Percentiles rank a stretch among this genome's conserved stretches.
phyloP scores from a whole-genome alignment of 2,888 invertebrate genomes.

The Tenthredo livida region DNA sequence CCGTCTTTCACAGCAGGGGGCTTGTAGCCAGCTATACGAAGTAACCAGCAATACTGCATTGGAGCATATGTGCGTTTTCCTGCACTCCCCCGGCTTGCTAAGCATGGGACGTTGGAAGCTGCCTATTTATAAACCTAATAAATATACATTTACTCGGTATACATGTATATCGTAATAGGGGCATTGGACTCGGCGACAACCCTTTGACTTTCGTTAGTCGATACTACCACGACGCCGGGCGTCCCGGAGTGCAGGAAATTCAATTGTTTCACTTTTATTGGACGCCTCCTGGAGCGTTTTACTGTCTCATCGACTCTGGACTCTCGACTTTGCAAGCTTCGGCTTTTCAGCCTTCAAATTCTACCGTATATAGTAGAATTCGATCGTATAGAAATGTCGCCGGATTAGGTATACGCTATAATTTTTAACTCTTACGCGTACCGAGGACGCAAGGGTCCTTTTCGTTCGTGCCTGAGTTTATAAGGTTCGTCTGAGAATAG shows the following conservation, averaged over 20 bases:
- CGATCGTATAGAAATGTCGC: not conserved
- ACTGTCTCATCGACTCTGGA: conserved; percentile 15
- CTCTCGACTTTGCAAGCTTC: not conserved
- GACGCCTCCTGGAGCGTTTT: conserved; percentile 6
- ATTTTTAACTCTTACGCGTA: not conserved
- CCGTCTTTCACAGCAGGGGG: conserved; percentile 45
- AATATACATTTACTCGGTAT: conserved; percentile 60
- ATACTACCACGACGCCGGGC: conserved; percentile 7
- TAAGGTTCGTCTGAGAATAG: not conserved
- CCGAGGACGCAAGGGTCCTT: not conserved
- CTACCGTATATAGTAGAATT: not conserved
- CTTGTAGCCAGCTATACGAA: not conserved
- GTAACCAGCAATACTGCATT: conserved; percentile 5
- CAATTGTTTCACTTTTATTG: conserved; percentile 42
- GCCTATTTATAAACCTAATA: conserved; percentile 73
- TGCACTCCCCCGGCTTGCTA: conserved; percentile 67
- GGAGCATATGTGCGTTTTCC: conserved; percentile 50
- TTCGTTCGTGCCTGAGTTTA: not conserved
- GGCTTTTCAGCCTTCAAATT: not conserved
- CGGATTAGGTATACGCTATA: not conserved
- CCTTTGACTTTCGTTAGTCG: conserved; percentile 49
- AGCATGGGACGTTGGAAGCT: conserved; percentile 68
- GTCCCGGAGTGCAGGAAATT: conserved; percentile 37
- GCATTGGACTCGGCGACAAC: conserved; percentile 51
- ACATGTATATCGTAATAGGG: conserved; percentile 50